These are phyloP conservation scores for Trichogramma dendrolimi DNA, from an alignment of 2,888 invertebrate species.

Conservation along the genomic window DNA sequence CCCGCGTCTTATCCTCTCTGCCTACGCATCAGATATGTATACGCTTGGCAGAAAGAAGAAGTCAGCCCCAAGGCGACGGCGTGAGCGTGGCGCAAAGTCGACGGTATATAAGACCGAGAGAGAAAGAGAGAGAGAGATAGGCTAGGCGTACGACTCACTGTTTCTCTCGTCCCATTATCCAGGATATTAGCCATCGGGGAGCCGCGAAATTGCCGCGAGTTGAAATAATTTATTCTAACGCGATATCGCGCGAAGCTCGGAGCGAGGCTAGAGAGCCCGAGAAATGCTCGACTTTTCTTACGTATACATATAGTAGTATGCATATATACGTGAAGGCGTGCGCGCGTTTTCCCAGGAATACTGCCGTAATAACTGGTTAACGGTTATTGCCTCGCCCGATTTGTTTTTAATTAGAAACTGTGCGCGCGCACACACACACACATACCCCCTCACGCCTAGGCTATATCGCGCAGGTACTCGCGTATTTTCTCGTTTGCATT, in stretches of 20 bases:
- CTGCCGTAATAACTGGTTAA: conserved; percentile 35
- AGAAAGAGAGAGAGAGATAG: background rate
- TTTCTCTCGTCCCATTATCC: conserved; percentile 46
- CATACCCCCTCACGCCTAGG: too few species aligned
- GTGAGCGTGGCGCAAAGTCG: too few species aligned
- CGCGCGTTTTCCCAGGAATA: conserved; percentile 29
- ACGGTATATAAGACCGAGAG: too few species aligned
- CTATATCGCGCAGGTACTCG: too few species aligned
- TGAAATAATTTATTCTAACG: conserved; percentile 51
- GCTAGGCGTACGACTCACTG: conserved; percentile 32
- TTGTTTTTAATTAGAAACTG: conserved; percentile 45
- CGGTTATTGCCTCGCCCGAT: conserved; percentile 40
- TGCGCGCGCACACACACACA: background rate
- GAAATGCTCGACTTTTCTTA: background rate
- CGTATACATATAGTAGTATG: too few species aligned
- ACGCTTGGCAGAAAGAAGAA: too few species aligned
- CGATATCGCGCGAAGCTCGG: conserved; percentile 37
- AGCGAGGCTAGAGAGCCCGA: background rate
- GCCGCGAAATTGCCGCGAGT: conserved; percentile 50
- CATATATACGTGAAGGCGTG: too few species aligned
- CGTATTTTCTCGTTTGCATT: too few species aligned
- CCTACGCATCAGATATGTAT: too few species aligned
- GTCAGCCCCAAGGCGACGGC: too few species aligned
- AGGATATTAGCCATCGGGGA: conserved; percentile 51
- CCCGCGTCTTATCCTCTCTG: too few species aligned